phyloP scores from a whole-genome alignment of 2,888 invertebrate genomes.

The Caenorhabditis sp. region DNA sequence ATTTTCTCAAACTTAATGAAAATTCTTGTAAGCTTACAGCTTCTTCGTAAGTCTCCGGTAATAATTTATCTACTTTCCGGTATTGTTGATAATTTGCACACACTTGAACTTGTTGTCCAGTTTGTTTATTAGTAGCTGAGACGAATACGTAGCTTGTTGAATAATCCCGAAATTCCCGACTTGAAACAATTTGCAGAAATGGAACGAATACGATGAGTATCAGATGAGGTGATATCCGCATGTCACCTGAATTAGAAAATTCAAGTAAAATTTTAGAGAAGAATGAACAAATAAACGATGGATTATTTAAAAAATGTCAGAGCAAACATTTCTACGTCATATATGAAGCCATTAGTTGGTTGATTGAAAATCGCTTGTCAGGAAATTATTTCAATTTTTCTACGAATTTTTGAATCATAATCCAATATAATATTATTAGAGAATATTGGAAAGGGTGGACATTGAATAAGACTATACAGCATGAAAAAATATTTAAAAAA shows the following conservation, averaged over 20 bases:
- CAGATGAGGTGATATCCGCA: neutral
- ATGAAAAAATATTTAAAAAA: no score
- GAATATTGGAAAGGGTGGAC: no score
- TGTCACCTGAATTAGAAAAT: neutral
- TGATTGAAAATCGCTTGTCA: neutral
- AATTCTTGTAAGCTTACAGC: slow-evolving; percentile 2
- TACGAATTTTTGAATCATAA: no score
- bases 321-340: no score
- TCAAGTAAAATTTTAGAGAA: neutral
- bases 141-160: slow-evolving; percentile 36
- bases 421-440: no score
- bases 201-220: neutral
- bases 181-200: neutral
- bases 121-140: slow-evolving; percentile 27
- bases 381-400: neutral
- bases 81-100: slow-evolving; percentile 68
- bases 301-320: no score
- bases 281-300: slow-evolving; percentile 1
- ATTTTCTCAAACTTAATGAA: no score
- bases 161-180: neutral
- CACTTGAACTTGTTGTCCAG: slow-evolving; percentile 21
- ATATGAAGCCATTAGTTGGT: no score
- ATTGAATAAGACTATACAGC: no score
- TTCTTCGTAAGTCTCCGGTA: slow-evolving; percentile 2
- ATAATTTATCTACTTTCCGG: neutral